These are phyloP conservation scores for Xenops minutus DNA, from an alignment of 2,797 vertebrate genomes.

Conservation along the genomic window DNA sequence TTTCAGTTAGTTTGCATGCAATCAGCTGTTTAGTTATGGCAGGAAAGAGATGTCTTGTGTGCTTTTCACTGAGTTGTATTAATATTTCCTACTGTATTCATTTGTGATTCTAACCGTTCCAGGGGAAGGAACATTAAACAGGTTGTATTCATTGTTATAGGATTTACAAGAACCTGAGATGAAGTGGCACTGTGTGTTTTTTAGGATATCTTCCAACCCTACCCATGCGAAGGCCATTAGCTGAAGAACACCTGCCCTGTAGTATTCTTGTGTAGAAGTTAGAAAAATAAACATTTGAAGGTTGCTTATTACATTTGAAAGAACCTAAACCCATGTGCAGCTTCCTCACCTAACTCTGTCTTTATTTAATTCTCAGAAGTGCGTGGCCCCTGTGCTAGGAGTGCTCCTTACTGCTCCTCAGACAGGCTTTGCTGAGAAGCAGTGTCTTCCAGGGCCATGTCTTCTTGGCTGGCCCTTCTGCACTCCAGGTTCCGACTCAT, in stretches of 20 bases:
- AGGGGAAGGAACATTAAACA: not conserved
- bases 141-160: not conserved
- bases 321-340: not conserved
- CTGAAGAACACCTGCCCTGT: not conserved
- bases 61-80: constrained; percentile 33
- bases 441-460: constrained; percentile 78
- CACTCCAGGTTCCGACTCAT: constrained; percentile 59
- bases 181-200: constrained; percentile 18
- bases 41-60: constrained; percentile 35
- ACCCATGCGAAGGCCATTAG: not conserved
- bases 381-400: accelerated
- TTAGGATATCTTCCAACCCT: constrained; percentile 5
- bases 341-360: not conserved
- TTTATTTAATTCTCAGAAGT: not conserved
- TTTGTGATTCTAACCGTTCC: not conserved
- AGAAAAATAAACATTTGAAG: constrained; percentile 63
- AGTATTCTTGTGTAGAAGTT: not conserved
- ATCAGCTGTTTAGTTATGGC: constrained; percentile 17
- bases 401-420: constrained; percentile 63
- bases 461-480: constrained; percentile 78
- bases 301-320: constrained; percentile 15
- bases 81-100: constrained; percentile 28
- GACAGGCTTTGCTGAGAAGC: constrained; percentile 79
- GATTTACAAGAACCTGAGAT: constrained; percentile 71
- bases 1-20: constrained; percentile 60